These are phyloP conservation scores for Pseudomyrmex cubaensis DNA, from an alignment of 1,140 invertebrate genomes.

Conservation along the genomic window DNA sequence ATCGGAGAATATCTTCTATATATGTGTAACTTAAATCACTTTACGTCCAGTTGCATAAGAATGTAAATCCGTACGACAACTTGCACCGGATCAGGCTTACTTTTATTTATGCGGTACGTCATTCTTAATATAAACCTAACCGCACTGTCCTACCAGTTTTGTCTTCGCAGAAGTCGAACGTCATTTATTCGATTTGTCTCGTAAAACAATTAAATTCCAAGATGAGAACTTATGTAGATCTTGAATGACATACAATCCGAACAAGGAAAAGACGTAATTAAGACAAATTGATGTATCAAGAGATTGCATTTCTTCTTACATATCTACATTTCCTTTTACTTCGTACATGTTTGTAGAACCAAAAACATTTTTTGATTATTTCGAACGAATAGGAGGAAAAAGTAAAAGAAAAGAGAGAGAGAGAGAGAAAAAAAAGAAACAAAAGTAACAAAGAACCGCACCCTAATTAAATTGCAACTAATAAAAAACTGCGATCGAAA, in stretches of 20 bases:
- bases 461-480: not conserved
- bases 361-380: not conserved
- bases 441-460: not conserved
- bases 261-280: conserved; percentile 40
- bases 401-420: not conserved
- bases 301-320: not conserved
- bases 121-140: conserved; percentile 20
- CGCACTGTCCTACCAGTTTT: conserved; percentile 37
- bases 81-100: conserved; percentile 1
- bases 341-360: not conserved
- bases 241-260: not conserved
- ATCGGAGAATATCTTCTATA: not conserved
- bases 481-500: not conserved
- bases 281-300: not conserved
- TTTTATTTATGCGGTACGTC: conserved; percentile 18
- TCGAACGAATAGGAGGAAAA: not conserved
- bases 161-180: conserved; percentile 57
- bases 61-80: conserved; percentile 8
- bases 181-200: conserved; percentile 64
- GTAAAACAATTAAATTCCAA: conserved; percentile 43
- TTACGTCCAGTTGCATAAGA: not conserved
- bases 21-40: not conserved
- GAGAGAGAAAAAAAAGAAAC: not conserved
- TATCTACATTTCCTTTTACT: not conserved
- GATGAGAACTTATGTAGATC: conserved; percentile 20